phyloP scores from a whole-genome alignment of 2,888 invertebrate species.

The Dioctria rufipes region DNA sequence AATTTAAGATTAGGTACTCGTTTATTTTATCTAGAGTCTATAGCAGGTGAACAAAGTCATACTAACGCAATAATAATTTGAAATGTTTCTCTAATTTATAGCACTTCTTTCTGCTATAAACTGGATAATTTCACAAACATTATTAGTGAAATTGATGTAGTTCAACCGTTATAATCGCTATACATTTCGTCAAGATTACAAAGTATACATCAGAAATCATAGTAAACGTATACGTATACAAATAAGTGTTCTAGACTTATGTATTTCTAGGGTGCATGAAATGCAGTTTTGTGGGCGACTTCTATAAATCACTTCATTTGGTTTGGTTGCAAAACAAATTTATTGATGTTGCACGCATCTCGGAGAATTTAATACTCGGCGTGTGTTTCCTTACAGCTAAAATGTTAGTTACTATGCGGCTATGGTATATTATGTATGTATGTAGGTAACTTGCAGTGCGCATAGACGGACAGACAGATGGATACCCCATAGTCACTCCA shows the following conservation, averaged over 20 bases:
- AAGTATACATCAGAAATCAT: too few relatives aligned
- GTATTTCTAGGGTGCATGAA: conserved; percentile 57
- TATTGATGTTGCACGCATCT: conserved; percentile 63
- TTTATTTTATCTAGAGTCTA: too few relatives aligned
- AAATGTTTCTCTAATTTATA: too few relatives aligned
- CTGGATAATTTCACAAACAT: too few relatives aligned
- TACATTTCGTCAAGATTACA: too few relatives aligned
- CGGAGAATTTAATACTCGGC: conserved; percentile 54
- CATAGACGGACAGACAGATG: not conserved
- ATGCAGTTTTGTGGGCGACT: conserved; percentile 62
- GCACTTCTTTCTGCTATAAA: too few relatives aligned
- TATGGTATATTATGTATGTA: not conserved
- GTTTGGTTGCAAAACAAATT: conserved; percentile 63
- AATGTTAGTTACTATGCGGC: conserved; percentile 16
- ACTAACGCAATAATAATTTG: too few relatives aligned
- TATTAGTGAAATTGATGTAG: too few relatives aligned
- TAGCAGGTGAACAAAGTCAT: too few relatives aligned
- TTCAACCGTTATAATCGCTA: too few relatives aligned
- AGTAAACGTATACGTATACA: too few relatives aligned
- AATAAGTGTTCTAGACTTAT: not conserved
- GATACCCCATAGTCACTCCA: conserved; percentile 30
- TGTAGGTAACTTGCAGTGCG: not conserved
- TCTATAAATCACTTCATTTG: conserved; percentile 63
- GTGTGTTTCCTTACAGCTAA: conserved; percentile 50
- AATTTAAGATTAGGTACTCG: too few relatives aligned